A percentile compares a stretch with the other conserved stretches of the same genome.
phyloP scores from a whole-genome alignment of 2,888 invertebrate genomes.

The Drosophila nr. perissopoda region DNA sequence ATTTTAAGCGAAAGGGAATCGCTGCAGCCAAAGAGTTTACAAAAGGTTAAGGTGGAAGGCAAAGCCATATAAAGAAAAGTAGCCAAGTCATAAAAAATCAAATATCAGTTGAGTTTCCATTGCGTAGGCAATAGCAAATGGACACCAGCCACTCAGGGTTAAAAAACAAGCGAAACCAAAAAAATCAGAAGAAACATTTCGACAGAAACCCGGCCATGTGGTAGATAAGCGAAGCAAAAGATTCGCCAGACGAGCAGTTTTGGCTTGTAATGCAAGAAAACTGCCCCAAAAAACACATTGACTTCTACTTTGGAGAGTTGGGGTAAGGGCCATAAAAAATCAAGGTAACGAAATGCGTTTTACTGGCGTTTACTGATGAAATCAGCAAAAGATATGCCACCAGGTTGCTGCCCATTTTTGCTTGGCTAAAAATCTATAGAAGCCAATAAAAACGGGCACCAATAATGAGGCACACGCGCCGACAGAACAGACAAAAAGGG shows the following conservation, averaged over 20 bases:
- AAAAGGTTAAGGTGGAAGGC: slow-evolving; percentile 29
- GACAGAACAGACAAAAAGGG: slow-evolving; percentile 23
- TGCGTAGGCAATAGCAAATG: slow-evolving; percentile 52
- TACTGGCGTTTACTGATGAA: slow-evolving; percentile 72
- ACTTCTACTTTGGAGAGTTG: slow-evolving; percentile 1
- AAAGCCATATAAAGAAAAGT: slow-evolving; percentile 50
- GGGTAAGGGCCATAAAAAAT: slow-evolving; percentile 55
- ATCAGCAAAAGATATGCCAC: slow-evolving; percentile 67
- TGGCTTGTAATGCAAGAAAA: slow-evolving; percentile 41
- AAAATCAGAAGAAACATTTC: slow-evolving; percentile 61
- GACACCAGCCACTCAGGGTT: slow-evolving; percentile 41
- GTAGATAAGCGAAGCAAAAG: slow-evolving; percentile 47
- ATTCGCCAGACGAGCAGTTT: slow-evolving; percentile 32
- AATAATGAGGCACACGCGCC: slow-evolving; percentile 65
- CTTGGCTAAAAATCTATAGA: slow-evolving; percentile 66
- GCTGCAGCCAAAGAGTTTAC: slow-evolving; percentile 26
- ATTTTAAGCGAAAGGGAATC: slow-evolving; percentile 74
- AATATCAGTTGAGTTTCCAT: slow-evolving; percentile 68
- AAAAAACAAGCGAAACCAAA: slow-evolving; percentile 27
- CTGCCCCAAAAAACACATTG: slow-evolving; percentile 23
- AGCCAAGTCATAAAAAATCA: slow-evolving; percentile 77
- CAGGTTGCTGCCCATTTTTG: slow-evolving; percentile 32
- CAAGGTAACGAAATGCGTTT: slow-evolving; percentile 75
- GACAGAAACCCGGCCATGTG: slow-evolving; percentile 18
- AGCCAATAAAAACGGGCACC: slow-evolving; percentile 73